Percentiles rank a stretch among this genome's conserved stretches.
phyloP scores from a whole-genome alignment of 2,113 vertebrate genomes.

The Calypte anna region DNA sequence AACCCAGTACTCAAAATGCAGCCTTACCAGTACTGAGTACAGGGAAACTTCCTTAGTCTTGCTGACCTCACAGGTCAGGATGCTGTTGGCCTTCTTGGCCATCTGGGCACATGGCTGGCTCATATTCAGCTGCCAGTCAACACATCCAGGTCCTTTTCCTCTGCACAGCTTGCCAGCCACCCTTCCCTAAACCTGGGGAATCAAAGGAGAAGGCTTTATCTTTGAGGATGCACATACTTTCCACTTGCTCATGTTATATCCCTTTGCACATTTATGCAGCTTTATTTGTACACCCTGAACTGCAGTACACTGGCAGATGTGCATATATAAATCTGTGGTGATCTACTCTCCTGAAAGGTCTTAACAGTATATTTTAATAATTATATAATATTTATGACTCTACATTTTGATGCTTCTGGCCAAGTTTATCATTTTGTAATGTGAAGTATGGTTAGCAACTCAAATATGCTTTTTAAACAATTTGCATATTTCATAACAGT shows the following conservation, averaged over 20 bases:
- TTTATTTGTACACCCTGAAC: neutral
- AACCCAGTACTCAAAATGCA: too few relatives aligned
- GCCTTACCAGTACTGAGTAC: too few relatives aligned
- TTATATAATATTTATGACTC: constrained; percentile 32
- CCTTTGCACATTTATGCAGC: neutral
- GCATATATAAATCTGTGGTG: neutral
- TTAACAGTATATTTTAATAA: neutral
- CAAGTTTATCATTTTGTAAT: neutral
- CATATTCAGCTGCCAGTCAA: too few relatives aligned
- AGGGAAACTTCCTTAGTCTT: too few relatives aligned
- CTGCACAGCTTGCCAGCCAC: too few relatives aligned
- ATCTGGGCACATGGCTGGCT: too few relatives aligned
- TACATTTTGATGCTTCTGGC: neutral
- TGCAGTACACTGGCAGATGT: constrained; percentile 19
- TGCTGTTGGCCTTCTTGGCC: too few relatives aligned
- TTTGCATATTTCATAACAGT: neutral
- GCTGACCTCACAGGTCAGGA: too few relatives aligned
- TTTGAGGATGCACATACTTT: neutral
- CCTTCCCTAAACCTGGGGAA: neutral
- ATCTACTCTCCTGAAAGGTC: neutral
- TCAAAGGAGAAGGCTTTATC: neutral
- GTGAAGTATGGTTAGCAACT: neutral
- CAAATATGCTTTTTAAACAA: neutral
- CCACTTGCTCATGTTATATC: neutral
- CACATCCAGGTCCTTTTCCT: too few relatives aligned